Conservation (phyloP, 2,113 vertebrate genomes). For the Scatophagus argus region DNA sequence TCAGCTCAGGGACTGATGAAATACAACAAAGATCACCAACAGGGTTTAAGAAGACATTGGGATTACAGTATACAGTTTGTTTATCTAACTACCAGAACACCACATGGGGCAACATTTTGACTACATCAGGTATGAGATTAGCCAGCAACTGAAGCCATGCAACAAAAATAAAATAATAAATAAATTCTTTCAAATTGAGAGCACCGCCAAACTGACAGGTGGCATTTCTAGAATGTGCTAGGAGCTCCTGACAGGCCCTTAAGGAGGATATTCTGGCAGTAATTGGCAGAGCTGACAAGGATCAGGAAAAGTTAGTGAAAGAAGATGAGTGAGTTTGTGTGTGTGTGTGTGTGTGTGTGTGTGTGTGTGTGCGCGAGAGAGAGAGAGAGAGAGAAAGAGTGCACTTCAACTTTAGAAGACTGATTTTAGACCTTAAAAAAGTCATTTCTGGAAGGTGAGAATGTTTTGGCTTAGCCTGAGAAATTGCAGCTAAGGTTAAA, state of each 20-base stretch:
- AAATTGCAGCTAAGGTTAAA: neutral
- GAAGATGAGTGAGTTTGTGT: neutral
- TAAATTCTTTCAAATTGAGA: neutral
- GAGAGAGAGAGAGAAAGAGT: too few relatives aligned
- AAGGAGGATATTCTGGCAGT: neutral
- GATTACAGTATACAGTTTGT: neutral
- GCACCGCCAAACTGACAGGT: neutral
- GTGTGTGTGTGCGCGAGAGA: too few relatives aligned
- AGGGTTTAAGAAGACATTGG: neutral
- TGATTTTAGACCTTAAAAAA: neutral
- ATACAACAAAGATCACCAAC: neutral
- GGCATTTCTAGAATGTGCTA: slow-evolving; percentile 13
- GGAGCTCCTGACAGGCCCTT: slow-evolving; percentile 1
- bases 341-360: neutral
- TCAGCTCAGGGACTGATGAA: neutral
- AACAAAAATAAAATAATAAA: neutral
- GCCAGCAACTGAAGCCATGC: neutral
- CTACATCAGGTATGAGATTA: neutral
- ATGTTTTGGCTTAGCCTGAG: neutral
- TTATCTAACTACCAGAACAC: neutral
- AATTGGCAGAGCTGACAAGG: slow-evolving; percentile 42
- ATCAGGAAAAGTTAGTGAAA: slow-evolving; percentile 13
- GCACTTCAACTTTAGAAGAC: too few relatives aligned
- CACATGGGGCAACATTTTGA: neutral
- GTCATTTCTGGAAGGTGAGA: neutral